These are phyloP conservation scores for Lagothrix lagotricha DNA, from an alignment of 2,797 vertebrate genomes.

Conservation along the genomic window DNA sequence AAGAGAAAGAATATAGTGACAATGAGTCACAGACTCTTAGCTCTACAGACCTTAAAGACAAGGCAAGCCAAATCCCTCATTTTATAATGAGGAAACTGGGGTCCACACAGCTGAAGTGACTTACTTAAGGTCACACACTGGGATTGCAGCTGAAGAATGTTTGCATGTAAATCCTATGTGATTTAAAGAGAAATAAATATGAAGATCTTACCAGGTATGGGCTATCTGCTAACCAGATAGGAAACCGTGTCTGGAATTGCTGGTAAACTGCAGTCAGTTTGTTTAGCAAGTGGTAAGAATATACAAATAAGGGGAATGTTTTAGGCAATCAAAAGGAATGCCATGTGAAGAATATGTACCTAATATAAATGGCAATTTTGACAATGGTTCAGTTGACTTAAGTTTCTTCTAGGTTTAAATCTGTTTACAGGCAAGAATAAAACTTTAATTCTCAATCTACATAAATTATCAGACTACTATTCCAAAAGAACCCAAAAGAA, in stretches of 20 bases:
- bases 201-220: neutral
- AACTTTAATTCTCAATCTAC: neutral
- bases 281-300: neutral
- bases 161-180: neutral
- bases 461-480: conserved; percentile 6
- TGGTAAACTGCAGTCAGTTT: neutral
- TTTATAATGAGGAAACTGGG: neutral
- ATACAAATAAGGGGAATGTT: neutral
- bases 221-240: neutral
- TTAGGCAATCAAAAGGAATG: neutral
- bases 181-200: neutral
- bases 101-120: neutral
- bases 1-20: neutral
- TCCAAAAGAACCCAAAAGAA: neutral
- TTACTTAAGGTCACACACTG: neutral
- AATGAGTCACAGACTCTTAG: neutral
- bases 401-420: neutral
- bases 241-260: neutral
- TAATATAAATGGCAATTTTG: neutral
- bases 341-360: neutral
- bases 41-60: neutral
- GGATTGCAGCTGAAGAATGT: neutral
- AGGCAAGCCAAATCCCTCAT: neutral
- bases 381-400: neutral
- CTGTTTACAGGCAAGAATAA: neutral